Conservation (phyloP, 2,797 vertebrate species). For the Corythornis leucogaster region DNA sequence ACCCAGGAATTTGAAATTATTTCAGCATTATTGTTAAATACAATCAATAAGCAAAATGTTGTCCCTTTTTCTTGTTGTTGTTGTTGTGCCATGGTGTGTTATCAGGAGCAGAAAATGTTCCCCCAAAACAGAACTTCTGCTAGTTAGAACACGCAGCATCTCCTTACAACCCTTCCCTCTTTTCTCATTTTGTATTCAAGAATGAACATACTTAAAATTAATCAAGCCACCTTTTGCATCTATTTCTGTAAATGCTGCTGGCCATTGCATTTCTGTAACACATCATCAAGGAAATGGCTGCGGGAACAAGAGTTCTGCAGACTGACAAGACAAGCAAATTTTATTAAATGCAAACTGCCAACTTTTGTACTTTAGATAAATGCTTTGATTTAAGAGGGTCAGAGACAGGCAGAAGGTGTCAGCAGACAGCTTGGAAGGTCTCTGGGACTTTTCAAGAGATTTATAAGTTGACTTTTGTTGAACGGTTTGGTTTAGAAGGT, state of each 20-base stretch:
- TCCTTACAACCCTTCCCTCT: neutral
- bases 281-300: conserved; percentile 18
- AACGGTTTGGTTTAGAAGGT: neutral
- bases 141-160: neutral
- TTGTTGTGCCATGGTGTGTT: neutral
- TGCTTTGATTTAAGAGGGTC: conserved; percentile 35
- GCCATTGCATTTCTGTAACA: neutral
- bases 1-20: neutral
- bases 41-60: neutral
- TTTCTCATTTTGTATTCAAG: neutral
- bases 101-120: neutral
- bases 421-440: conserved; percentile 50
- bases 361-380: conserved; percentile 54
- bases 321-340: conserved; percentile 24
- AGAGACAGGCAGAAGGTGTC: conserved; percentile 54
- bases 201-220: conserved; percentile 3
- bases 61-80: neutral
- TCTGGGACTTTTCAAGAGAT: conserved; percentile 50
- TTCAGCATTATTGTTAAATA: neutral
- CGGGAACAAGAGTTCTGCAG: neutral
- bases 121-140: neutral
- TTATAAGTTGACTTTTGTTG: conserved; percentile 36
- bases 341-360: conserved; percentile 37
- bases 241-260: conserved; percentile 35
- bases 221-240: neutral